phyloP scores from a whole-genome alignment of 2,888 invertebrate genomes.

The Trilocha varians region DNA sequence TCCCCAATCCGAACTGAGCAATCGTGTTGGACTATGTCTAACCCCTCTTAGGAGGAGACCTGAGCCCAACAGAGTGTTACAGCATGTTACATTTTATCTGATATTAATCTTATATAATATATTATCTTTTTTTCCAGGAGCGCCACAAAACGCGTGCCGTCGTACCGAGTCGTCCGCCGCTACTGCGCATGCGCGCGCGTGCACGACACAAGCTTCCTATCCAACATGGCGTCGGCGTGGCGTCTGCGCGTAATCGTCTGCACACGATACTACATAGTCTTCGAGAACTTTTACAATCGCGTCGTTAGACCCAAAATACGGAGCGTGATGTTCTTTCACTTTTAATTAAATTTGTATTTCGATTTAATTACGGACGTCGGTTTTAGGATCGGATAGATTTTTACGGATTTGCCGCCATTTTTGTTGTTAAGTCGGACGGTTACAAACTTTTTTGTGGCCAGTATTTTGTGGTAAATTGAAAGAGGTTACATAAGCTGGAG shows the following conservation, averaged over 20 bases:
- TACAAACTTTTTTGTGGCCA: no score
- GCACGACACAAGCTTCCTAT: constrained; percentile 22
- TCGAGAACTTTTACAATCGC: constrained; percentile 51
- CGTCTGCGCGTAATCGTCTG: constrained; percentile 33
- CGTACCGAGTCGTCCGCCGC: constrained; percentile 16
- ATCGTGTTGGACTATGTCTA: no score
- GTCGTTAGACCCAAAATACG: constrained; percentile 47
- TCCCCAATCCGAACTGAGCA: no score
- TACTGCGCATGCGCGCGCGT: constrained; percentile 25
- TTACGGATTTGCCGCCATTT: no score
- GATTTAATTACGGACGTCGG: no score
- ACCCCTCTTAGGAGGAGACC: no score
- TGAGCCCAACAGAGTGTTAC: no score
- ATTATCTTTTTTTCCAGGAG: constrained; percentile 26
- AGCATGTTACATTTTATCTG: no score
- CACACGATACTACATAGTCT: constrained; percentile 37
- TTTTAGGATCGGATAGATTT: no score
- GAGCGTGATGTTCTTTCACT: constrained; percentile 56
- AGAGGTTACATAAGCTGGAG: no score
- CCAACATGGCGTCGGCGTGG: constrained; percentile 37
- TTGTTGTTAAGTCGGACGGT: no score
- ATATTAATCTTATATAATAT: neutral
- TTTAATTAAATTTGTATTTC: constrained; percentile 11
- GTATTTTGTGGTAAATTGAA: no score
- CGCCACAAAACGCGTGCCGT: constrained; percentile 37